Base-by-base conservation (phyloP, 2,113 vertebrate genomes). In the Edolisoma coerulescens region DNA sequence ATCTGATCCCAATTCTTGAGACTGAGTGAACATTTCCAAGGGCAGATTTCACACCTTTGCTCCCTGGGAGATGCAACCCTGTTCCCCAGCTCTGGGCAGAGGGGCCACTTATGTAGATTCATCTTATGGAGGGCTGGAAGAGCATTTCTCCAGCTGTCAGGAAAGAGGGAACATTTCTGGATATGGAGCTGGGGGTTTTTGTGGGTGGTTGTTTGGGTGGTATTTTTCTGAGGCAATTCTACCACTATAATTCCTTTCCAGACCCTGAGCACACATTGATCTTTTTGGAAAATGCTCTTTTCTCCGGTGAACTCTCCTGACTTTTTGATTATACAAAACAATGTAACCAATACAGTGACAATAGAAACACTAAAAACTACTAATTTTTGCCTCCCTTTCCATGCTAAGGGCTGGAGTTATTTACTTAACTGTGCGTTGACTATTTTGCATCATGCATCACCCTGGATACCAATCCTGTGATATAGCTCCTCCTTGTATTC, bases 81-180 rank as follows among this genome's bases (percentile, higher is more conserved):
- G 6, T 1, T 42, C 13, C 24, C 44, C 61, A 68, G 39, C 8
- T 26, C 42, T 47, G 14, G 37, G 44, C 18, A 54, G 33, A 54
- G 4, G 8, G 6, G 3, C n/a, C 19, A 11, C 4, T 76, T 7
- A 19, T 1, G 3, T 0, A 19, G 5, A 16, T 26, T 8, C 21
- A 35, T 27, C 23, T 26, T 10, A 5, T 1, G 6, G 8, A 47
- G 41, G 6, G n/a, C 17, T 83, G 27, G 57, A 41, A 69, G 19
- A 69, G 16, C 47, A 24, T 50, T 79, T 45, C 61, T 79, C n/a
- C 69, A 67, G 30, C 19, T 52, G 20, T 23, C n/a, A 26, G 30
- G 50, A 52, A 44, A 0, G 1, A 61, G 6, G 23, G 15, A 49
- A 18, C 6, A 19, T 61, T 70, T 74, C 23, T 6, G 4, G 24